phyloP scores from a whole-genome alignment of 2,797 vertebrate species.

The Syngnathus acus region DNA sequence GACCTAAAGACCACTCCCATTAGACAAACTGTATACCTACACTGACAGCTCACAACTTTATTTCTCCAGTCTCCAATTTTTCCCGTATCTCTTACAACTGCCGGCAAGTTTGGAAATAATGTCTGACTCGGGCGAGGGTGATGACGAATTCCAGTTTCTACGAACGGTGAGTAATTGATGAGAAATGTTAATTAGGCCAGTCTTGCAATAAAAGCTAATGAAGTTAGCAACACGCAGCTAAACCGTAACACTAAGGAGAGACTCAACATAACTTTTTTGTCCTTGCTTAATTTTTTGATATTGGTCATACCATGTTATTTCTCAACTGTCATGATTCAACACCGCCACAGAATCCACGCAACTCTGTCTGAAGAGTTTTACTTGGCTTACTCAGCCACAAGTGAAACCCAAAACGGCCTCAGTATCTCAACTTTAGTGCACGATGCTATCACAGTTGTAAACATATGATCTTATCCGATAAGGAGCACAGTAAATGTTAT shows the following conservation, averaged over 20 bases:
- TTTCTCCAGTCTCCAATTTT: too few species aligned
- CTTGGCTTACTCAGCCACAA: background rate
- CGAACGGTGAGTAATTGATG: constrained; percentile 59
- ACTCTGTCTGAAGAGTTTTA: background rate
- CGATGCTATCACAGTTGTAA: background rate
- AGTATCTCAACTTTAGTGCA: background rate
- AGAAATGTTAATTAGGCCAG: background rate
- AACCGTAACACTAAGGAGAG: background rate
- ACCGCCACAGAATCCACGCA: too few species aligned
- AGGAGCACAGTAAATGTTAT: background rate
- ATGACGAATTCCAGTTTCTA: constrained; percentile 69
- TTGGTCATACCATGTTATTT: background rate
- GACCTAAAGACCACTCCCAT: background rate
- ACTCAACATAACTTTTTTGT: background rate
- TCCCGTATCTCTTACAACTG: background rate
- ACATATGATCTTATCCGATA: background rate
- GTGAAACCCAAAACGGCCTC: background rate
- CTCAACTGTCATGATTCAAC: background rate
- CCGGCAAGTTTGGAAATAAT: constrained; percentile 27
- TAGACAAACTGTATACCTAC: background rate
- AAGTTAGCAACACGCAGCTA: background rate
- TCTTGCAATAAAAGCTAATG: background rate
- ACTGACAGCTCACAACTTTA: background rate
- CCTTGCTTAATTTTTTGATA: background rate
- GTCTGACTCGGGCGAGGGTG: constrained; percentile 41